These are phyloP conservation scores for Cossypha polioptera DNA, from an alignment of 2,797 vertebrate species.

Conservation along the genomic window DNA sequence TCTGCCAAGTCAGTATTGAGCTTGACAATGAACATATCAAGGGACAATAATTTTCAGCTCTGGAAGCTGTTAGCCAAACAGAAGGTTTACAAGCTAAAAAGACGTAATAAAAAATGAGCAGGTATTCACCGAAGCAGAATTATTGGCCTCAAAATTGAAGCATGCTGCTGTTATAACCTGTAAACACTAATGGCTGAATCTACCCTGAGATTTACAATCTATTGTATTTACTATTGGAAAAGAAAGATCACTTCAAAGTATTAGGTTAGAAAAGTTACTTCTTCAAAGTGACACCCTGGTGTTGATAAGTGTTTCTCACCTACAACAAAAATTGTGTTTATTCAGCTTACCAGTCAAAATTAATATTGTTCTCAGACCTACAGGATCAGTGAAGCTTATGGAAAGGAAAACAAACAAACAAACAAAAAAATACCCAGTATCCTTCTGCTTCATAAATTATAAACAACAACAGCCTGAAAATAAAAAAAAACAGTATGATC, in stretches of 20 bases:
- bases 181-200: neutral
- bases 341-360: slow-evolving; percentile 59
- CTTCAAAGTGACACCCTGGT: slow-evolving; percentile 28
- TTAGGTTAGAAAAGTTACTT: slow-evolving; percentile 33
- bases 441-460: slow-evolving; percentile 53
- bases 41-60: slow-evolving; percentile 25
- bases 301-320: slow-evolving; percentile 37
- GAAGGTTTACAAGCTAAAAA: neutral
- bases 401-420: slow-evolving; percentile 5
- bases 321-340: slow-evolving; percentile 50
- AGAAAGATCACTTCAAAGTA: slow-evolving; percentile 22
- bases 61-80: neutral
- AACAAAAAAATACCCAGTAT: neutral
- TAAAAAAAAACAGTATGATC: neutral
- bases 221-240: neutral
- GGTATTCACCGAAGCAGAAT: slow-evolving; percentile 10
- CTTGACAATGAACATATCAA: slow-evolving; percentile 5
- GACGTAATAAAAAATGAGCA: neutral
- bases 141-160: neutral
- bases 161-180: neutral
- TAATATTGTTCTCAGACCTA: slow-evolving; percentile 36
- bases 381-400: slow-evolving; percentile 43
- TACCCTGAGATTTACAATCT: neutral
- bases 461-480: slow-evolving; percentile 26
- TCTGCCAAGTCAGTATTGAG: neutral